Evolutionary conservation across 2,888 invertebrate species (phyloP), one percentile per base, ranked within the genome.

Genomic region (Psylliodes chrysocephalus): DNA sequence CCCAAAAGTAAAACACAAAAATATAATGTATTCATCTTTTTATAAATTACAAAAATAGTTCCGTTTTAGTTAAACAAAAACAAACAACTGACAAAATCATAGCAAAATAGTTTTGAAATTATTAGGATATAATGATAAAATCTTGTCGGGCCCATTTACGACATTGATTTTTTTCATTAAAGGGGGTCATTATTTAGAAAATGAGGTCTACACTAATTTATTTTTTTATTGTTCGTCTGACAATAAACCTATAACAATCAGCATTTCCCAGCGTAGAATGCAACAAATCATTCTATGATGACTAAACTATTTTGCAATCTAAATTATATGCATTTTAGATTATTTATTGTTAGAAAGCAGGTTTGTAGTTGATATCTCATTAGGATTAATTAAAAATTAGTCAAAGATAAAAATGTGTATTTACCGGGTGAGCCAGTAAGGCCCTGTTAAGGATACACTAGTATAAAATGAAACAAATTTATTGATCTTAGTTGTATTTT

Each of bases 191-290:
- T 46, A 25, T 14, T n/a, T 46, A 7, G 46, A 46, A 46, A 46
- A 46, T 46, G 46, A 46, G 46, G 22, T 46, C 25, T 14, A n/a
- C 3, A 7, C 22, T 22, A 1, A 14, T 22, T 46, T 46, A 46
- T 22, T 22, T 46, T 40, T 46, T 46, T 46, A 46, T 46, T 46
- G 46, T 46, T 25, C 12, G 1, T n/a, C 14, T 40, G 17, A 22
- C 46, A 46, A 46, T 46, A 22, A 25, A 46, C 7, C 46, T 22
- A 46, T 46, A 12, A 46, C 12, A 46, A 46, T 46, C 25, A 46
- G 5, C 46, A 46, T 46, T 46, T 46, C 46, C 46, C 14, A 46
- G 19, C 46, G 8, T 12, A 46, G 22, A 46, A 46, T 46, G 46
- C 46, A 46, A 46, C 22, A 46, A 8, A 46, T 46, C 46, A 46